Percentiles rank a stretch among this genome's conserved stretches.
Conservation (phyloP, 2,797 vertebrate species). For the Mus minutoides region DNA sequence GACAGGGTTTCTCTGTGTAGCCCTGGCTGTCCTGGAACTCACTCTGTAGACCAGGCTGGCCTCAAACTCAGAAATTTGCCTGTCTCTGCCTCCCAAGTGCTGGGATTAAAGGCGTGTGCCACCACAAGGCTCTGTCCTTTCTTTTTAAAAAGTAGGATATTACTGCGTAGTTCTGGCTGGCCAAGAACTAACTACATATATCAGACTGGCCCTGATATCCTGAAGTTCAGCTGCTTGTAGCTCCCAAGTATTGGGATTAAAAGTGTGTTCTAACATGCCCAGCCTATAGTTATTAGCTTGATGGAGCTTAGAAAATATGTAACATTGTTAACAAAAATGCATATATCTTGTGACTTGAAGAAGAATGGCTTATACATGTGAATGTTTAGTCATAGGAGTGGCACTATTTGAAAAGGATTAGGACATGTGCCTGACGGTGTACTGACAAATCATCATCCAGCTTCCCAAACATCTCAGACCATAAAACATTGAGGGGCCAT, state of each 20-base stretch:
- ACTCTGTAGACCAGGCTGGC: too few species aligned
- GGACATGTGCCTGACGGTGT: not conserved
- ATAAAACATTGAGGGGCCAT: not conserved
- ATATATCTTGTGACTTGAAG: not conserved
- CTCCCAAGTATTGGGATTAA: not conserved
- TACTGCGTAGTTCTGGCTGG: not conserved
- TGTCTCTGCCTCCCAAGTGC: too few species aligned
- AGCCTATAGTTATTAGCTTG: not conserved
- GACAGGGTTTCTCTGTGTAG: too few species aligned
- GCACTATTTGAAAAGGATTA: not conserved
- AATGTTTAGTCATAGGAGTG: not conserved
- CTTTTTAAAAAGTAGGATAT: not conserved
- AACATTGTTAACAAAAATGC: not conserved
- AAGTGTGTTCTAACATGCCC: not conserved
- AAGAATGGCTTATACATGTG: not conserved
- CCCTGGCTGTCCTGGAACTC: too few species aligned
- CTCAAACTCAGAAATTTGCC: too few species aligned
- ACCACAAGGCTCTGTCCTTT: too few species aligned
- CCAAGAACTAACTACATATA: not conserved
- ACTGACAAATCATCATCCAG: not conserved
- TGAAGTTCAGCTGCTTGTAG: not conserved
- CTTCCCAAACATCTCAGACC: conserved; percentile 46
- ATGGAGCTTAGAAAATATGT: not conserved
- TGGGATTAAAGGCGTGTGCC: too few species aligned
- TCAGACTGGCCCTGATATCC: not conserved